Percentiles rank a stretch among this genome's conserved stretches.
phyloP scores from a whole-genome alignment of 2,888 invertebrate species.

The Dynastes maya region DNA sequence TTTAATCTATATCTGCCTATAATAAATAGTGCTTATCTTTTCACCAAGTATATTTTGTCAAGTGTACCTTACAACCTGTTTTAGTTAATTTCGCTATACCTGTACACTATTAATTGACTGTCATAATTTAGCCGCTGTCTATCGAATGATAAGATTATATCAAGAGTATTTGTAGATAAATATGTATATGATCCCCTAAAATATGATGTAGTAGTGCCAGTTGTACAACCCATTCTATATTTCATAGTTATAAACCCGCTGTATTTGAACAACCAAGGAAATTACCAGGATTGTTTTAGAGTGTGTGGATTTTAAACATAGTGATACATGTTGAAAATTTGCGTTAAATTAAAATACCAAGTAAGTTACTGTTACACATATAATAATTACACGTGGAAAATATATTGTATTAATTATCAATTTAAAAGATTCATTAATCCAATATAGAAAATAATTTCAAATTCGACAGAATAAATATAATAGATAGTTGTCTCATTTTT shows the following conservation, averaged over 20 bases:
- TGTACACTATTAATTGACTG: slow-evolving; percentile 11
- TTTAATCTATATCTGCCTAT: too few relatives aligned
- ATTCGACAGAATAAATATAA: too few relatives aligned
- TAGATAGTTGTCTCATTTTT: too few relatives aligned
- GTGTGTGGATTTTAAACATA: neutral
- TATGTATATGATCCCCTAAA: slow-evolving; percentile 19
- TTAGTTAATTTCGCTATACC: neutral
- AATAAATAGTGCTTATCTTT: too few relatives aligned
- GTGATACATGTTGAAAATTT: neutral
- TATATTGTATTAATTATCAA: too few relatives aligned
- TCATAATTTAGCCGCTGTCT: slow-evolving; percentile 22
- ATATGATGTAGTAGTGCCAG: neutral
- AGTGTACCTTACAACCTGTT: too few relatives aligned
- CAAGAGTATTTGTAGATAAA: slow-evolving; percentile 30
- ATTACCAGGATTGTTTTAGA: neutral
- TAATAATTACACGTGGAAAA: too few relatives aligned
- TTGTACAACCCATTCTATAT: neutral
- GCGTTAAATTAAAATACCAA: neutral
- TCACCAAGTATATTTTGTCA: too few relatives aligned
- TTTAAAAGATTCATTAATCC: too few relatives aligned
- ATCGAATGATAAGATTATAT: slow-evolving; percentile 40
- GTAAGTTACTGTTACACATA: neutral
- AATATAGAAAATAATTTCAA: too few relatives aligned
- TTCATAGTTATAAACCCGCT: neutral
- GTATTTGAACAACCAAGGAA: neutral